Evolutionary conservation across 2,113 vertebrate species (phyloP), one percentile per base, ranked within the genome.

Genomic region (Notiomystis cincta): DNA sequence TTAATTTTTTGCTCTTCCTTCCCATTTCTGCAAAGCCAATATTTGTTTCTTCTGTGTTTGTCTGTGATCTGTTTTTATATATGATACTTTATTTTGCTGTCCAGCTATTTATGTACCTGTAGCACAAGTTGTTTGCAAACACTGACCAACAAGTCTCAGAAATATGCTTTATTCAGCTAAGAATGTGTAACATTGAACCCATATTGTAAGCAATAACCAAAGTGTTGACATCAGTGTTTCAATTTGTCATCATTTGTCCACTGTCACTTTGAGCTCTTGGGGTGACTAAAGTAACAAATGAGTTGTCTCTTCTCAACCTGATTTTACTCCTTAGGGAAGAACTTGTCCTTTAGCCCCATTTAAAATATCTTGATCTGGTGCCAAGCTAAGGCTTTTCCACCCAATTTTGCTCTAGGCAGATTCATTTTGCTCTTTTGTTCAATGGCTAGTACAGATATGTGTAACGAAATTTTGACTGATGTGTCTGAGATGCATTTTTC

Each of bases 201-300:
- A 60, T 69, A 72, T 2, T 8, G 67, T 89, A 90, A 94, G 58
- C 61, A 95, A 47, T 86, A 95, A 70, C 45, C 73, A 57, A 82
- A 87, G 40, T 58, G 47, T 90, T 95, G 76, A 90, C 82, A 86
- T 87, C 64, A 30, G 18, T 89, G 66, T 37, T 95, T 93, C 94
- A 93, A 91, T 97, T 95, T 97, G 70, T 97, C 95, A 97, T 97
- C 47, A 48, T 97, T 96, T 97, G 60, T 91, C 64, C 62, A 45
- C 42, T 94, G 95, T 89, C 93, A 96, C 28, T 95, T 91, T 81
- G 56, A 93, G 56, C 35, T 94, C 48, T 62, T 91, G 48, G 8
- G 53, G 58, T 93, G 91, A 84, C 89, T 92, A 70, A 85, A 82
- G 88, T 96, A 94, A 95, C 73, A 95, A 95, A 97, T 91, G 87